phyloP scores from a whole-genome alignment of 2,888 invertebrate species.

The Cyaniris semiargus region DNA sequence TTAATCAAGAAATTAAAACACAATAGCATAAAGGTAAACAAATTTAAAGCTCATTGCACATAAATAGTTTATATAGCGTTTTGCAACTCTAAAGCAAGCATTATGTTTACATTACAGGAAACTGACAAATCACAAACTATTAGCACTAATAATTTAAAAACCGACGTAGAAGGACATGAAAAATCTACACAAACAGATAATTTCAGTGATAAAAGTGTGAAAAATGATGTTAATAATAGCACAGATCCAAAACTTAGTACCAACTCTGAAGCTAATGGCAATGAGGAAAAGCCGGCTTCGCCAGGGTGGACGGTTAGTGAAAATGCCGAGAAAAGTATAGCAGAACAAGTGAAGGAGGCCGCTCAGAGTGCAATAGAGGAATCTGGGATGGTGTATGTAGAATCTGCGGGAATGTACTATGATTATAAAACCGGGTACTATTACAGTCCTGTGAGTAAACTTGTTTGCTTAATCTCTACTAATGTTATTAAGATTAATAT shows the following conservation, averaged over 20 bases:
- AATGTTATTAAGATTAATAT: neutral
- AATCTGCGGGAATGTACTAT: constrained; percentile 92
- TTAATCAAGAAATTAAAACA: constrained; percentile 80
- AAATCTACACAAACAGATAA: constrained; percentile 50
- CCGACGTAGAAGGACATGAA: constrained; percentile 36
- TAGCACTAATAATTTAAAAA: constrained; percentile 27
- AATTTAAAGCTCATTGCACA: constrained; percentile 7
- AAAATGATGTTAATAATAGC: constrained; percentile 27
- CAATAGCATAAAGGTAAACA: constrained; percentile 77
- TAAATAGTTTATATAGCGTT: neutral
- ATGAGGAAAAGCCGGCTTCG: constrained; percentile 33
- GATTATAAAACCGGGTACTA: constrained; percentile 94
- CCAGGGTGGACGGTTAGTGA: constrained; percentile 54
- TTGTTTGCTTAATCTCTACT: constrained; percentile 17
- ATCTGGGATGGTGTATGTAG: constrained; percentile 91
- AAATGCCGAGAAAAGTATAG: constrained; percentile 74
- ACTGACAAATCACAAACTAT: neutral
- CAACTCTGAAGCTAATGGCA: constrained; percentile 33
- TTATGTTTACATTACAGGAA: neutral
- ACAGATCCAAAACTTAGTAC: constrained; percentile 35
- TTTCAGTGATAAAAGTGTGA: constrained; percentile 25
- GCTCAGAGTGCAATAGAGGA: constrained; percentile 87
- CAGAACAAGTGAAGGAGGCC: constrained; percentile 88
- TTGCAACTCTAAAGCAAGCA: neutral
- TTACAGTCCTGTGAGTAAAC: constrained; percentile 88